These are phyloP conservation scores for Eublepharis macularius DNA, from an alignment of 2,113 vertebrate genomes.

Conservation along the genomic window DNA sequence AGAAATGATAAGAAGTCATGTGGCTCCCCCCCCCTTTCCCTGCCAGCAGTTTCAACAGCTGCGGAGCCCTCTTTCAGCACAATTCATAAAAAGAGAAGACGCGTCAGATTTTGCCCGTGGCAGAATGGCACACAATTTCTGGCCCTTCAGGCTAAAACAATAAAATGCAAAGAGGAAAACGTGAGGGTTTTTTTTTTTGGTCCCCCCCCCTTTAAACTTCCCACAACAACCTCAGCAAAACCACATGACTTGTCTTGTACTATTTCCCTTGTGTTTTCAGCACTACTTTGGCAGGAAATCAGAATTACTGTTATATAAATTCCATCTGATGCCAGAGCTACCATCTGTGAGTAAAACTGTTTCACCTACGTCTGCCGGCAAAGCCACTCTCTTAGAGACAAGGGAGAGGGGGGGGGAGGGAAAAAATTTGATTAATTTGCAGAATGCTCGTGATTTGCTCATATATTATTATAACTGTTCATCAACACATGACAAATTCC, in stretches of 20 bases:
- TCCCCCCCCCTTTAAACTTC: slow-evolving; percentile 77
- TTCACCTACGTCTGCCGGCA: slow-evolving; percentile 88
- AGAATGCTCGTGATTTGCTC: slow-evolving; percentile 93
- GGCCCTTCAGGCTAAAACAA: slow-evolving; percentile 83
- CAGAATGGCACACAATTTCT: slow-evolving; percentile 74
- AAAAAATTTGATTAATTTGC: slow-evolving; percentile 91
- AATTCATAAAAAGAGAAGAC: slow-evolving; percentile 68
- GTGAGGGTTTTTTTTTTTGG: slow-evolving; percentile 38
- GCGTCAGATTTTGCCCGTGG: slow-evolving; percentile 79
- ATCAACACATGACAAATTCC: slow-evolving; percentile 90
- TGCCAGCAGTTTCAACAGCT: slow-evolving; percentile 75
- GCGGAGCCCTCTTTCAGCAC: slow-evolving; percentile 73
- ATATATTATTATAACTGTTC: slow-evolving; percentile 94
- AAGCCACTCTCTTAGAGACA: slow-evolving; percentile 85
- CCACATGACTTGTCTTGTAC: slow-evolving; percentile 83
- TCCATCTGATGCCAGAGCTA: slow-evolving; percentile 93
- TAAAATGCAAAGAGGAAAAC: slow-evolving; percentile 77
- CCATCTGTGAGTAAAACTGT: slow-evolving; percentile 90
- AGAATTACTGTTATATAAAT: slow-evolving; percentile 93
- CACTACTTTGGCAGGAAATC: slow-evolving; percentile 88
- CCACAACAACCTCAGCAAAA: slow-evolving; percentile 85
- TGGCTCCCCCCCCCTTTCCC: slow-evolving; percentile 55
- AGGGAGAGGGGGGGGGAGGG: slow-evolving; percentile 71
- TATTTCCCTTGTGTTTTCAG: slow-evolving; percentile 86
- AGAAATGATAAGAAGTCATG: slow-evolving; percentile 72